Evolutionary conservation across 2,797 vertebrate genomes (phyloP).

Genomic region (Podarcis siculus): DNA sequence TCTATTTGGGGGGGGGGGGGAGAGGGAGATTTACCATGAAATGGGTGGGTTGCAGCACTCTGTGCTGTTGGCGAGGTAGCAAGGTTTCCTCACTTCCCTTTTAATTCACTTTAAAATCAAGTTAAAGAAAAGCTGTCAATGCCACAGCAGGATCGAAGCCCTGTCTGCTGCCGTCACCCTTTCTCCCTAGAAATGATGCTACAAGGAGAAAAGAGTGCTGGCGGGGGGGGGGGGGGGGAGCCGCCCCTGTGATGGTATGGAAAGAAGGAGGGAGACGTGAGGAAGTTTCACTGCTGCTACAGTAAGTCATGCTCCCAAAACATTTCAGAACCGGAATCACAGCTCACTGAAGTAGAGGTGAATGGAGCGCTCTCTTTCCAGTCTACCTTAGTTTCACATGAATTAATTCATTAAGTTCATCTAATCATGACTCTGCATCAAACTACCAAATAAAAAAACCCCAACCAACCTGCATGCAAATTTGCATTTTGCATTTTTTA

Average conservation of each 20-base stretch:
- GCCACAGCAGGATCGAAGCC: background rate
- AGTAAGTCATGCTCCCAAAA: too few species aligned
- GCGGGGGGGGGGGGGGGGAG: too few species aligned
- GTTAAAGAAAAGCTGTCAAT: background rate
- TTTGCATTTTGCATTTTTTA: too few species aligned
- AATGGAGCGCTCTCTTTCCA: too few species aligned
- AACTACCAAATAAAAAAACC: too few species aligned
- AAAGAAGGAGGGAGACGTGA: background rate
- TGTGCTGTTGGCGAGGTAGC: background rate
- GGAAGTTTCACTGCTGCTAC: background rate
- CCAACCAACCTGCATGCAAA: too few species aligned
- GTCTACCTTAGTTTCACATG: too few species aligned
- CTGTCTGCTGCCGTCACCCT: background rate
- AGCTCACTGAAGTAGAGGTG: too few species aligned
- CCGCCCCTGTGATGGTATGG: background rate
- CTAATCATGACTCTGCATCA: too few species aligned
- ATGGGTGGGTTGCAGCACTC: background rate
- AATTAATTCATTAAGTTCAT: too few species aligned
- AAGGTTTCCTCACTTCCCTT: background rate
- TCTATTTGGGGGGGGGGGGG: background rate
- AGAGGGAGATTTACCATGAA: background rate
- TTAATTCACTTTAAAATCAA: background rate
- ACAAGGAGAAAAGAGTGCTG: too few species aligned
- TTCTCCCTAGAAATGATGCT: background rate
- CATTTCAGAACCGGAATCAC: too few species aligned